phyloP scores from a whole-genome alignment of 2,888 invertebrate genomes.

The Caenorhabditis angaria region DNA sequence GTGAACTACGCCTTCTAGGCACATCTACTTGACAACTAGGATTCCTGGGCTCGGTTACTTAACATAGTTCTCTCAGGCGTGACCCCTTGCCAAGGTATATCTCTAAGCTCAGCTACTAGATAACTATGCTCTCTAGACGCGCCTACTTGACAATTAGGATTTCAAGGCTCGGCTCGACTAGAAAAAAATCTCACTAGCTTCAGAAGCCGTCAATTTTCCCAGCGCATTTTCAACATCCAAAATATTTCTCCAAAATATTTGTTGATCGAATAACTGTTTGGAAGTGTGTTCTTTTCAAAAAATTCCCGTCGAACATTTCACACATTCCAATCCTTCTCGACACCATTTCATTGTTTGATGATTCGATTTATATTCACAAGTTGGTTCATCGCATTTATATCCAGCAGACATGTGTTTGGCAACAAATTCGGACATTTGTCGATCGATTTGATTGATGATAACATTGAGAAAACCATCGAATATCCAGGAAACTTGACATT shows the following conservation, averaged over 20 bases:
- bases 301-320: slow-evolving; percentile 56
- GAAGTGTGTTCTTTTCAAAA: slow-evolving; percentile 58
- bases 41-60: too few relatives aligned
- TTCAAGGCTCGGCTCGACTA: too few relatives aligned
- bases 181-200: slow-evolving; percentile 49
- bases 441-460: slow-evolving; percentile 36
- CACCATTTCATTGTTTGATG: slow-evolving; percentile 44
- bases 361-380: slow-evolving; percentile 47
- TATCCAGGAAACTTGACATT: slow-evolving; percentile 28
- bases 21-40: too few relatives aligned
- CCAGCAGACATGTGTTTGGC: slow-evolving; percentile 28
- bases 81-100: too few relatives aligned
- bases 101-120: too few relatives aligned
- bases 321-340: slow-evolving; percentile 58
- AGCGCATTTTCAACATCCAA: slow-evolving; percentile 54
- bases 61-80: too few relatives aligned
- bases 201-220: slow-evolving; percentile 28
- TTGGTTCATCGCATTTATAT: slow-evolving; percentile 58
- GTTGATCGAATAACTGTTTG: slow-evolving; percentile 65
- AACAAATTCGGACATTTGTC: slow-evolving; percentile 36
- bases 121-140: too few relatives aligned
- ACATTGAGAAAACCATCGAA: slow-evolving; percentile 12
- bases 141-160: too few relatives aligned
- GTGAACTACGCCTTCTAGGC: too few relatives aligned
- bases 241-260: slow-evolving; percentile 59